phyloP scores from a whole-genome alignment of 2,888 invertebrate genomes.

The Drosophila macrospina region DNA sequence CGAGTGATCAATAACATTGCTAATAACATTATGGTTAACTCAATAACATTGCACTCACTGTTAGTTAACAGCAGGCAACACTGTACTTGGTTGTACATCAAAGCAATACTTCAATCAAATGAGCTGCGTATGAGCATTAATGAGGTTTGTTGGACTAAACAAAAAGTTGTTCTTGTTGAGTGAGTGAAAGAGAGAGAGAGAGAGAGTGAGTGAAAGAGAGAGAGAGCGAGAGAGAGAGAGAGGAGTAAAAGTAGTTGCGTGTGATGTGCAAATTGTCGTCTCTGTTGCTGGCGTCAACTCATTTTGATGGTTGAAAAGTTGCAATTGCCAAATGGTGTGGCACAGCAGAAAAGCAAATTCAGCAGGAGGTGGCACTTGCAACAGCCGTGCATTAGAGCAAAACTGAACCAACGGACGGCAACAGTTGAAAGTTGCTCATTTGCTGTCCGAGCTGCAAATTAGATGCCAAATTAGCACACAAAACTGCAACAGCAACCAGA shows the following conservation, averaged over 20 bases:
- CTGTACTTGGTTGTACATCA: conserved; percentile 14
- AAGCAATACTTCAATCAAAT: conserved; percentile 9
- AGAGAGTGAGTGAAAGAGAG: too few species aligned
- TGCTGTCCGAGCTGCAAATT: conserved; percentile 71
- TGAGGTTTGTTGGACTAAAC: conserved; percentile 46
- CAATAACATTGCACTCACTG: conserved; percentile 4
- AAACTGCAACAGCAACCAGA: conserved; percentile 44
- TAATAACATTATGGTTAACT: conserved; percentile 26
- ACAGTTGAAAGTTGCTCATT: conserved; percentile 54
- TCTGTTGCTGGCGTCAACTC: conserved; percentile 62
- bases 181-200: neutral
- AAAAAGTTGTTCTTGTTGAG: conserved; percentile 25
- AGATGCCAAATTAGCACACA: conserved; percentile 76
- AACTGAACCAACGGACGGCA: too few species aligned
- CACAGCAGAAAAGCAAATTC: conserved; percentile 57
- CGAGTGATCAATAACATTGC: conserved; percentile 1
- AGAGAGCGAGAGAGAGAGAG: neutral
- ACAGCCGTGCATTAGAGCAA: conserved; percentile 17
- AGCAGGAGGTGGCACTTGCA: conserved; percentile 36
- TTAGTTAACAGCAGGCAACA: conserved; percentile 14
- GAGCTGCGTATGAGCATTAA: conserved; percentile 47
- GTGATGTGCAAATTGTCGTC: conserved; percentile 57
- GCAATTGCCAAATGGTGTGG: conserved; percentile 52
- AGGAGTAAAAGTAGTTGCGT: too few species aligned
- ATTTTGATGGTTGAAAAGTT: conserved; percentile 72